Percentiles rank a stretch among this genome's conserved stretches.
Evolutionary conservation across 2,113 vertebrate genomes (phyloP).

Genomic region (Cercopithecus mona): DNA sequence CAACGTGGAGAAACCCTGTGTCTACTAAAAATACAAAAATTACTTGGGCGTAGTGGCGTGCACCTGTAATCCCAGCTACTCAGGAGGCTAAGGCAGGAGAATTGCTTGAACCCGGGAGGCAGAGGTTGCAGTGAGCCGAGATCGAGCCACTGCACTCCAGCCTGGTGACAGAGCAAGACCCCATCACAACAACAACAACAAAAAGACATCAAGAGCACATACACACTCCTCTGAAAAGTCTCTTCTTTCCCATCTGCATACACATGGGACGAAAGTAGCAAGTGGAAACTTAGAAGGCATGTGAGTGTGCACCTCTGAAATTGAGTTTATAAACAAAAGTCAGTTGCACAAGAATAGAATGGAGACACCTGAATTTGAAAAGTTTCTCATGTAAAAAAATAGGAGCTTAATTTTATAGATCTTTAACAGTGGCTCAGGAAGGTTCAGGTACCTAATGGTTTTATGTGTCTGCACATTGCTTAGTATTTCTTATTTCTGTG

Average conservation of each 20-base stretch:
- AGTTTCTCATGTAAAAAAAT: not conserved
- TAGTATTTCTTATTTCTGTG: not conserved
- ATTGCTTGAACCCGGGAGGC: too few species aligned
- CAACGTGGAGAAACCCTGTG: too few species aligned
- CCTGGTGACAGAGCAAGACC: too few species aligned
- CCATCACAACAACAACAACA: too few species aligned
- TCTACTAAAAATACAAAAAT: too few species aligned
- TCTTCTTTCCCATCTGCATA: not conserved
- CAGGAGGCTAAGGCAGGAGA: too few species aligned
- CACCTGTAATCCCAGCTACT: too few species aligned
- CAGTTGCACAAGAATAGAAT: not conserved
- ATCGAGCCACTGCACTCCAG: too few species aligned
- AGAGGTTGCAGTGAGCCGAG: too few species aligned
- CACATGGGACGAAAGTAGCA: not conserved
- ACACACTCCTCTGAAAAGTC: not conserved
- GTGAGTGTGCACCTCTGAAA: not conserved
- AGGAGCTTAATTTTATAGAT: not conserved
- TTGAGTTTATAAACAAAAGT: not conserved
- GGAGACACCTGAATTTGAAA: not conserved
- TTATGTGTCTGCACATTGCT: not conserved
- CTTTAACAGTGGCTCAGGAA: not conserved
- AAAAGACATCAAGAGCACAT: not conserved
- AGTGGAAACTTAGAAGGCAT: not conserved
- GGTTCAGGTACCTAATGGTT: not conserved
- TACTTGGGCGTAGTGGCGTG: rapidly evolving